Evolutionary conservation across 2,797 vertebrate species (phyloP).

Genomic region (Oceanodroma leucorhoa): DNA sequence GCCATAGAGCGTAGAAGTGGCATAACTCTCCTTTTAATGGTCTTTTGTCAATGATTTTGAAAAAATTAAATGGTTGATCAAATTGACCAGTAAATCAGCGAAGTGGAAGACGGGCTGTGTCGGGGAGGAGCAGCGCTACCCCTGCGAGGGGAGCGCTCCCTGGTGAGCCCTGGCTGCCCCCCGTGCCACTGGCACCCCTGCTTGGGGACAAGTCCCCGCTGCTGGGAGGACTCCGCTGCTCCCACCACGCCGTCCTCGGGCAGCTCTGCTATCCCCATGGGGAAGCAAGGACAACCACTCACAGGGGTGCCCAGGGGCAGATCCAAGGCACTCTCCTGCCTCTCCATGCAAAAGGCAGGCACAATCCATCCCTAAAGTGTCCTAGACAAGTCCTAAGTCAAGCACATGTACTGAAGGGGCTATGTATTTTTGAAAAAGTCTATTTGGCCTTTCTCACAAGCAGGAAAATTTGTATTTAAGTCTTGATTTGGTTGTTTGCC

Average conservation of each 20-base stretch:
- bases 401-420: not conserved
- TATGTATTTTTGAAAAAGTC: not conserved
- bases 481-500: not conserved
- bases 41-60: conserved; percentile 32
- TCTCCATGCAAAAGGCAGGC: not conserved
- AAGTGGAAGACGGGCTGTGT: not conserved
- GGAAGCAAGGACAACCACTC: not conserved
- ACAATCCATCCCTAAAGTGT: not conserved
- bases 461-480: not conserved
- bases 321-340: not conserved
- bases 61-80: conserved; percentile 43
- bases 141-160: fast-evolving
- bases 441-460: not conserved
- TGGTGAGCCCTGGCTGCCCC: not conserved
- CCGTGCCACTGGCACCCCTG: not conserved
- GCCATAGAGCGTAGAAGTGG: not conserved
- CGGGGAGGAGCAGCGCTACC: fast-evolving
- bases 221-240: not conserved
- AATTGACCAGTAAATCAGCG: not conserved
- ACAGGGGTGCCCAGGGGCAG: not conserved
- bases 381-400: not conserved
- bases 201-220: not conserved
- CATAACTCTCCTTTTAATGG: conserved; percentile 29
- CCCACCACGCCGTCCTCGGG: fast-evolving
- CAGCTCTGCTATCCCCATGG: fast-evolving